phyloP scores from a whole-genome alignment of 64 coral and sea anemone genomes.

The Exaiptasia diaphana region DNA sequence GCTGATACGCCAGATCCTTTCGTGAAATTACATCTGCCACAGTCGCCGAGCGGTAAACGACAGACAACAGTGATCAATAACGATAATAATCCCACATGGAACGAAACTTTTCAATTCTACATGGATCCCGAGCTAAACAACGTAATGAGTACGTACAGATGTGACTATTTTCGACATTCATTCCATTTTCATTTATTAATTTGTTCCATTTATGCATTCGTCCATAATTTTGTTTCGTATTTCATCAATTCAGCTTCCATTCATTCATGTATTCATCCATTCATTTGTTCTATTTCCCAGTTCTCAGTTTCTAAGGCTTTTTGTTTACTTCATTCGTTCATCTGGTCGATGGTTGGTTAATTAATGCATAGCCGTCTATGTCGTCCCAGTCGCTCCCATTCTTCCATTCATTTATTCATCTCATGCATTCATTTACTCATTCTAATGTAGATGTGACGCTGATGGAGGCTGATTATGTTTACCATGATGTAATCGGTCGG shows the following conservation, averaged over 20 bases:
- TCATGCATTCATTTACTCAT: background rate
- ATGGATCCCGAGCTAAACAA: background rate
- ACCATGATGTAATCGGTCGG: background rate
- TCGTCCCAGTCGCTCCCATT: background rate
- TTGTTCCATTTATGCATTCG: no score
- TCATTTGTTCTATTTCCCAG: no score
- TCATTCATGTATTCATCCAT: no score
- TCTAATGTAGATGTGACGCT: background rate
- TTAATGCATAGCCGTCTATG: no score
- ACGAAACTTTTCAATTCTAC: conserved; percentile 20
- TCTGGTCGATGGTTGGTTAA: no score
- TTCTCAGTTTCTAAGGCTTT: no score
- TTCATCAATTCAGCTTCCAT: no score
- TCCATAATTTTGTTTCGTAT: no score
- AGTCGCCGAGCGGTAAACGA: background rate
- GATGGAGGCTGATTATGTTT: background rate
- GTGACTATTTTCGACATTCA: no score
- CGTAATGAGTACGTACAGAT: background rate
- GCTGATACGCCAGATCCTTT: conserved; percentile 33
- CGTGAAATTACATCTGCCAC: background rate
- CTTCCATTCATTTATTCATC: background rate
- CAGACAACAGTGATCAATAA: background rate
- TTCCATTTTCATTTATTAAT: no score
- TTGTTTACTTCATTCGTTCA: no score
- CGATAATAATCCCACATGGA: background rate